Conservation (phyloP, 2,113 vertebrate genomes). For the Oryzias javanicus region DNA sequence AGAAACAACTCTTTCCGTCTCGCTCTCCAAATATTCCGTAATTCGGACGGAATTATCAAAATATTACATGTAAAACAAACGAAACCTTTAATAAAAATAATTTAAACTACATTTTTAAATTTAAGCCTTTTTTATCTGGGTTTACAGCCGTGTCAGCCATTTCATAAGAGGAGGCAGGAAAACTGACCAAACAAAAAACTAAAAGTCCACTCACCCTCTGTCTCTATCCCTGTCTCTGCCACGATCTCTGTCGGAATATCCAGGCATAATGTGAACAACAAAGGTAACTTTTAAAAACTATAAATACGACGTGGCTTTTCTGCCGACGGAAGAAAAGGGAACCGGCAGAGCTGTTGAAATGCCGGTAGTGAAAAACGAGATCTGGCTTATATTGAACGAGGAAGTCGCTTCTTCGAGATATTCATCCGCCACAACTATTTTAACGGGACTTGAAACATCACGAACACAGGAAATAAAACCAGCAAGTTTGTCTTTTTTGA, state of each 20-base stretch:
- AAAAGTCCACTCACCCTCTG: constrained; percentile 78
- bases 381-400: constrained; percentile 63
- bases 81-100: neutral
- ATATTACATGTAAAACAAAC: neutral
- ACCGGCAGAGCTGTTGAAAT: constrained; percentile 62
- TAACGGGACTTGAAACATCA: neutral
- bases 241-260: constrained; percentile 94
- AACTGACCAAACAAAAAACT: neutral
- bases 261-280: constrained; percentile 80
- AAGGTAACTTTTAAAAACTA: constrained; percentile 48
- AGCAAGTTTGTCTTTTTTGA: too few relatives aligned
- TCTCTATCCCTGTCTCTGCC: constrained; percentile 87
- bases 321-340: neutral
- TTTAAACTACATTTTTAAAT: neutral
- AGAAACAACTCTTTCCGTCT: constrained; percentile 4
- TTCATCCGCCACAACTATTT: constrained; percentile 56
- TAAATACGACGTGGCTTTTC: constrained; percentile 28
- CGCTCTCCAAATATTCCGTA: neutral
- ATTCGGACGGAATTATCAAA: neutral
- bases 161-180: constrained; percentile 15
- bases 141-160: constrained; percentile 16
- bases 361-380: constrained; percentile 60
- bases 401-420: constrained; percentile 48
- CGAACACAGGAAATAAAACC: neutral
- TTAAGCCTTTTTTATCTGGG: neutral